These are phyloP conservation scores for Yponomeuta plumbellus DNA, from an alignment of 2,888 invertebrate species.

Conservation along the genomic window DNA sequence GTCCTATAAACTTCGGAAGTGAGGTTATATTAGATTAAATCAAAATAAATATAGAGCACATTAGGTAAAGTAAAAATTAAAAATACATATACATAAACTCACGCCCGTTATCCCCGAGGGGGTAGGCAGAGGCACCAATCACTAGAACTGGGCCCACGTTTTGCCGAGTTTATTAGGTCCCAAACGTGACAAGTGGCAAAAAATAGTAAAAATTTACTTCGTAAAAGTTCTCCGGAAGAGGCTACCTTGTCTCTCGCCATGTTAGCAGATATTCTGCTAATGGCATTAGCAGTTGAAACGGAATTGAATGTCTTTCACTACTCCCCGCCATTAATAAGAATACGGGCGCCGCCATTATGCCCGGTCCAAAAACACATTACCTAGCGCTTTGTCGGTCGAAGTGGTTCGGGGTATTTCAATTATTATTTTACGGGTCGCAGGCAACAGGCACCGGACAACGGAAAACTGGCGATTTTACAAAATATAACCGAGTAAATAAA, in stretches of 20 bases:
- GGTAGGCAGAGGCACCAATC: too few relatives aligned
- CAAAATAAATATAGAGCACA: background rate
- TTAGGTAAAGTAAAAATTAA: background rate
- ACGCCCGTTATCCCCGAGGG: too few relatives aligned
- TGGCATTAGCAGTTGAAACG: conserved; percentile 14
- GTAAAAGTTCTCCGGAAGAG: background rate
- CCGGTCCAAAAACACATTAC: conserved; percentile 12
- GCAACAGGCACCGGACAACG: background rate
- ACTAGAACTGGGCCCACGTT: too few relatives aligned
- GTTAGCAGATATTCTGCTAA: conserved; percentile 1
- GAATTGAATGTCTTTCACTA: conserved; percentile 14
- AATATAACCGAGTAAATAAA: too few relatives aligned
- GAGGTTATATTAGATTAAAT: too few relatives aligned
- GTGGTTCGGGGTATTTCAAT: conserved; percentile 10
- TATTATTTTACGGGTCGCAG: conserved; percentile 7
- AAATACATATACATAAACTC: too few relatives aligned
- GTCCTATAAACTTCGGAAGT: too few relatives aligned
- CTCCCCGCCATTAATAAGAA: conserved; percentile 15
- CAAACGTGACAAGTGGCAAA: too few relatives aligned
- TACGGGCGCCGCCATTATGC: conserved; percentile 12
- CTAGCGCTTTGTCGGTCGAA: background rate
- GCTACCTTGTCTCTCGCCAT: background rate
- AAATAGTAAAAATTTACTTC: background rate
- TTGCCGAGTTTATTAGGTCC: too few relatives aligned
- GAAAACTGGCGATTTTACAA: too few relatives aligned